A percentile compares a stretch with the other conserved stretches of the same genome.
Conservation (phyloP, 2,113 vertebrate genomes). For the Pyrgilauda ruficollis region DNA sequence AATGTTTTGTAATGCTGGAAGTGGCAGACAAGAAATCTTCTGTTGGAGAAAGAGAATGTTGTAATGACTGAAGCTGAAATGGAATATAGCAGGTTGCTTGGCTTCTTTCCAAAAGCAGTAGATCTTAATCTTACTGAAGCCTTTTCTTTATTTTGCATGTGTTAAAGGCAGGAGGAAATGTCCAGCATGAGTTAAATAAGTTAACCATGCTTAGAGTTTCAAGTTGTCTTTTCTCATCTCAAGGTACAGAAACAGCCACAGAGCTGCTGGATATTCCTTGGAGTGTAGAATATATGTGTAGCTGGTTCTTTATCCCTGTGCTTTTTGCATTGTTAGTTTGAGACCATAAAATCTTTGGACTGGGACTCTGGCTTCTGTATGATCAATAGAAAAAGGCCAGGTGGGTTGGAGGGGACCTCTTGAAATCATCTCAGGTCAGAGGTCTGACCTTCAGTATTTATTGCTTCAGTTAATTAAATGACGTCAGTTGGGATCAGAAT, state of each 20-base stretch:
- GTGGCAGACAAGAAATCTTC: neutral
- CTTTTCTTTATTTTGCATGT: neutral
- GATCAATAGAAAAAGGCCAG: neutral
- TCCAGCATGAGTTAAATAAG: neutral
- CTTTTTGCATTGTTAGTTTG: neutral
- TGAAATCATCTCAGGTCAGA: neutral
- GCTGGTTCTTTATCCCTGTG: neutral
- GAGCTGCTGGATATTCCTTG: neutral
- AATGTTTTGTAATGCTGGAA: neutral
- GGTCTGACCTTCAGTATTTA: neutral
- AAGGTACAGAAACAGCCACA: neutral
- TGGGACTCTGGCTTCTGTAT: neutral
- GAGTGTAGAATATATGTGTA: neutral
- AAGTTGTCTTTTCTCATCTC: neutral
- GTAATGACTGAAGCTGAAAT: neutral
- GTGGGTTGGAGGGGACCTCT: neutral
- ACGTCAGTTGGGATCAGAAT: neutral
- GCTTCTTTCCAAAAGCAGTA: neutral
- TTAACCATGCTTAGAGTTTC: neutral
- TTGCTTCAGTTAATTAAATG: neutral
- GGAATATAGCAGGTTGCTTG: neutral
- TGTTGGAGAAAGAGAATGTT: neutral
- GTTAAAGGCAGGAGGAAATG: neutral
- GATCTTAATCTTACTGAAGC: neutral
- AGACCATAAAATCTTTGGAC: neutral